Base-by-base conservation (phyloP, 2,113 vertebrate species). In the Nerophis lumbriciformis region DNA sequence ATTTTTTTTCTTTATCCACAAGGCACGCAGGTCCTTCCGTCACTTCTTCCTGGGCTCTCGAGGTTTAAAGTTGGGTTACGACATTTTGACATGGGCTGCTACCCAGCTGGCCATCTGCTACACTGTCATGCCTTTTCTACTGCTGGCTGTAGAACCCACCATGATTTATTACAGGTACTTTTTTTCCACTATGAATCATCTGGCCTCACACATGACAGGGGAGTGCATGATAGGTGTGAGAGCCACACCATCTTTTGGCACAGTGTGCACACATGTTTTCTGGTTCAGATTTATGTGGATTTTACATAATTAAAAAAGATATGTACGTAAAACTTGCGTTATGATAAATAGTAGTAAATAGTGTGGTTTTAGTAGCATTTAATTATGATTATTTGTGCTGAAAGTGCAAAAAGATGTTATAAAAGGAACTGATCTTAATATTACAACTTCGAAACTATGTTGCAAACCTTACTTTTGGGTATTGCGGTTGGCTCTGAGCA, bases 51-150 rank as follows among this genome's bases (percentile, higher is more conserved):
- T 89, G 62, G 75, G 63, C 19, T 88, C 70, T 52, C 53, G 49
- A 37, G 56, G 21, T 3, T 8, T 83, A 53, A 92, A 92, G 76
- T 53, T 86, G 6, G 53, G 57, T 6, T 92, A 92, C 1, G 91
- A 92, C 71, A 6, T 90, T 13, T 13, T 89, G 8, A 92, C 91
- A 0, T 92, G 91, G 91, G 80, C 81, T 1, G 83, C 85, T 44
- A 92, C 91, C 2, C 90, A 92, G 77, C 63, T 92, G 39, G 73
- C 88, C 65, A 88, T 92, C 79, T 86, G 88, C 16, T 92, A 92
- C 82, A 90, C 87, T 0, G 87, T 92, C 44, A 89, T 90, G 87
- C 91, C 91, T 21, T 92, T 92, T 64, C 79, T 92, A 13, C 85
- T 92, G 45, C 87, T 91, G 42, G 88, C 88, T 51, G 71, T 90